Evolutionary conservation across 2,113 vertebrate genomes (phyloP).

Genomic region (Balaenoptera acutorostrata): DNA sequence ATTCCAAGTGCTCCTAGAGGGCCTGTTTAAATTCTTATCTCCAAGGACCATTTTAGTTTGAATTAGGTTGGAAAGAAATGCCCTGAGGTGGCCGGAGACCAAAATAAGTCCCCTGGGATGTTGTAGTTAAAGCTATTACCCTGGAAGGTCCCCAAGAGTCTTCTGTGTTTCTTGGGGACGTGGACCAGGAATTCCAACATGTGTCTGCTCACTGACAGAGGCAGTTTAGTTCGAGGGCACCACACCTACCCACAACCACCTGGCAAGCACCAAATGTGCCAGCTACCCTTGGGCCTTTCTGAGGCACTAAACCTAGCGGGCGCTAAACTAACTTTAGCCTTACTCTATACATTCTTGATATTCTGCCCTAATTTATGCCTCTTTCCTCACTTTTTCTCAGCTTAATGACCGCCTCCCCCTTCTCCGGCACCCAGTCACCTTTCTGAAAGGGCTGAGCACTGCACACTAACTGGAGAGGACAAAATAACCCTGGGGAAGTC

Average conservation of each 20-base stretch:
- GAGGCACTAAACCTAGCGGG: neutral
- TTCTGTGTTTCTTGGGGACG: neutral
- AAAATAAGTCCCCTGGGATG: neutral
- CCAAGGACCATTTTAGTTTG: constrained; percentile 19
- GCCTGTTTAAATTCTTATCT: neutral
- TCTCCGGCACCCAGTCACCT: neutral
- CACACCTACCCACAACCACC: neutral
- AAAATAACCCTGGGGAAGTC: neutral
- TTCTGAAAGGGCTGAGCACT: neutral
- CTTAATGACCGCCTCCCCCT: neutral
- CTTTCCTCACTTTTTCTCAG: neutral
- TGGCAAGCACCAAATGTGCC: neutral
- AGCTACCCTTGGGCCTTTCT: neutral
- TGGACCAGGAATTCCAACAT: neutral
- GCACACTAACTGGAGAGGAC: neutral
- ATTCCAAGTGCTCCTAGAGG: neutral
- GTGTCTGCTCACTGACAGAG: neutral
- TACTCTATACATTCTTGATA: neutral
- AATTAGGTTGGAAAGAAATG: constrained; percentile 15
- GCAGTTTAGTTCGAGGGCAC: neutral
- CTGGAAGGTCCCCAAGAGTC: neutral
- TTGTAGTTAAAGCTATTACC: neutral
- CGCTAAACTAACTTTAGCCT: neutral
- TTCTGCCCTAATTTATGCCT: neutral
- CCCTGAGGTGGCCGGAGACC: neutral